Evolutionary conservation across 1,140 invertebrate genomes (phyloP), one percentile per base, ranked within the genome.

Genomic region (Philopotamus ludificatus): DNA sequence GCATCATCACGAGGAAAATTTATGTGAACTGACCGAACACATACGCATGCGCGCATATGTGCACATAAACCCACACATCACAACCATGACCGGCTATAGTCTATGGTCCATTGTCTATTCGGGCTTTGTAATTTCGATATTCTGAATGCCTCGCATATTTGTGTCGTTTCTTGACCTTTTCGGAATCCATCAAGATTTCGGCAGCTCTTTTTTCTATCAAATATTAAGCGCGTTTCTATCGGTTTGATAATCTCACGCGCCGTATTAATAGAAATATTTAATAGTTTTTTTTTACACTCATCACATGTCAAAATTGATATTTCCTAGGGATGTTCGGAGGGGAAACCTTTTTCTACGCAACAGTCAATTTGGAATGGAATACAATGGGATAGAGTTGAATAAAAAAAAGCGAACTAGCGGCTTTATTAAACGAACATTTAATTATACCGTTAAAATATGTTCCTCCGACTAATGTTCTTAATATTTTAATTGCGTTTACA

Each of bases 1-100:
- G 42, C 63, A 65, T 69, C 67, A 69, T 69, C 67, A 59, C 63
- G 49, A 25, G 47, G 54, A 41, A 41, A 63, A 69, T 69, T 69
- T 69, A 69, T 69, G 67, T 65, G 58, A 58, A n/a, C 39, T 7
- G 57, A 20, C 47, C 49, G 54, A 63, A 60, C 45, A 20, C 21
- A 45, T 45, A 47, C 23, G 21, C 28, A 34, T 4, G 12, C 28
- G 12, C 12, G 12, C 28, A 34, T 34, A 34, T 34, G 12, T 34
- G 28, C 4, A 34, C 4, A 4, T 34, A 12, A 34, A 34, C 28
- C 28, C 28, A 34, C 4, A 34, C 4, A 34, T n/a, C n/a, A n/a
- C n/a, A n/a, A n/a, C n/a, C n/a, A n/a, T n/a, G n/a, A n/a, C n/a
- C n/a, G n/a, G n/a, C n/a, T n/a, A n/a, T n/a, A n/a, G n/a, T n/a